Evolutionary conservation across 2,113 vertebrate species (phyloP).

Genomic region (Boulengeromyrus knoepffleri): DNA sequence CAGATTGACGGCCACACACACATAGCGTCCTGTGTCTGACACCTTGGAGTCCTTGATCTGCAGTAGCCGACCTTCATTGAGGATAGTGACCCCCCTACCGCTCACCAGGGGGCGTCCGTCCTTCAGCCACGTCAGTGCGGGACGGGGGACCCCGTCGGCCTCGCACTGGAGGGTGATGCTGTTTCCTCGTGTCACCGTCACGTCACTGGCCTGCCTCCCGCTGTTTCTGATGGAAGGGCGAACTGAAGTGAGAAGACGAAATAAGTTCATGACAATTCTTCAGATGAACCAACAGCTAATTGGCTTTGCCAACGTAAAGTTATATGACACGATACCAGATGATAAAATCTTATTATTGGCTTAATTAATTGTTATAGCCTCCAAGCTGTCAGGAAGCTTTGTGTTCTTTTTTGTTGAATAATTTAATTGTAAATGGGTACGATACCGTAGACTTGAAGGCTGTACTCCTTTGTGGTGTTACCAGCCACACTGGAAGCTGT

Average conservation of each 20-base stretch:
- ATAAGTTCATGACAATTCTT: conserved; percentile 9
- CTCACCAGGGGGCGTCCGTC: conserved; percentile 66
- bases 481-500: conserved; percentile 77
- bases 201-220: conserved; percentile 44
- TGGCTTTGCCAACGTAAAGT: neutral
- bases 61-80: conserved; percentile 64
- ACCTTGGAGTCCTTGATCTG: conserved; percentile 66
- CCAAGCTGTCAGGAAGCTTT: neutral
- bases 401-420: neutral
- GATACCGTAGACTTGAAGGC: conserved; percentile 81
- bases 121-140: conserved; percentile 79
- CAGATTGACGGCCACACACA: conserved; percentile 79
- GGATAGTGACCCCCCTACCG: conserved; percentile 48
- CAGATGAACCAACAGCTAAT: neutral
- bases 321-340: neutral
- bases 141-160: conserved; percentile 71
- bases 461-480: conserved; percentile 72
- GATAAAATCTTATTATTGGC: neutral
- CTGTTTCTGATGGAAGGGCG: conserved; percentile 70
- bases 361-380: neutral
- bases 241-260: conserved; percentile 54
- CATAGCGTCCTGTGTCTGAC: conserved; percentile 80
- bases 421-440: neutral
- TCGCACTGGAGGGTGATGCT: conserved; percentile 73
- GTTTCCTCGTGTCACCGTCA: conserved; percentile 63